Evolutionary conservation across 2,113 vertebrate species (phyloP), one percentile per base, ranked within the genome.

Genomic region (Bos javanicus): DNA sequence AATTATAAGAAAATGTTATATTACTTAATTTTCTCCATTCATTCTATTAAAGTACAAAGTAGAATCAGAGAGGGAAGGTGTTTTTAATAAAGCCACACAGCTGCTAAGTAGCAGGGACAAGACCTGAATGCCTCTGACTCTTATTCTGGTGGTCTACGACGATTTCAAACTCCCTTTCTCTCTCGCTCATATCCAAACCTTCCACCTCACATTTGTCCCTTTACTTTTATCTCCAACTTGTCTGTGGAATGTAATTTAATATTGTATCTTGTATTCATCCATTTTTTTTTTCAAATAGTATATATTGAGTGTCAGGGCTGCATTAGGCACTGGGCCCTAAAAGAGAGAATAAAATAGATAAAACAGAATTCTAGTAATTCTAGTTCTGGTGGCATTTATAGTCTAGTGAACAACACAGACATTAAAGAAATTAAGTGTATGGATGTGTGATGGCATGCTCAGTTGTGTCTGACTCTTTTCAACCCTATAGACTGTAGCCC

Each of bases 341-440:
- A 91, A 82, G 43, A 12, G 52, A 71, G 28, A 96, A 76, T 59
- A 83, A 96, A 96, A 78, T 62, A 85, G 7, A 80, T 4, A 96
- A 92, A 59, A 86, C 12, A 54, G 83, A 91, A 96, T 95, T 82
- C 1, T 43, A 92, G 11, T 83, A 91, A 96, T 95, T 82, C 1
- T 43, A 92, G 11, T 83, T 94, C 14, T 71, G 8, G 46, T 95
- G 48, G 30, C 46, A 87, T 76, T 97, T 88, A n/a, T 92, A 96
- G 25, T 96, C 36, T 91, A 71, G 12, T 71, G 26, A 82, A 54
- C 25, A 93, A 64, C 28, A 81, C 1, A 90, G 62, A 62, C 46
- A 87, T 57, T 95, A 94, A 91, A 83, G 36, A 57, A 94, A 92
- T 64, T 46, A 82, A 83, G 23, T 82, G 8, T 80, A 90, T 92